Evolutionary conservation across 2,797 vertebrate genomes (phyloP).

Genomic region (Pseudomugil gertrudae): DNA sequence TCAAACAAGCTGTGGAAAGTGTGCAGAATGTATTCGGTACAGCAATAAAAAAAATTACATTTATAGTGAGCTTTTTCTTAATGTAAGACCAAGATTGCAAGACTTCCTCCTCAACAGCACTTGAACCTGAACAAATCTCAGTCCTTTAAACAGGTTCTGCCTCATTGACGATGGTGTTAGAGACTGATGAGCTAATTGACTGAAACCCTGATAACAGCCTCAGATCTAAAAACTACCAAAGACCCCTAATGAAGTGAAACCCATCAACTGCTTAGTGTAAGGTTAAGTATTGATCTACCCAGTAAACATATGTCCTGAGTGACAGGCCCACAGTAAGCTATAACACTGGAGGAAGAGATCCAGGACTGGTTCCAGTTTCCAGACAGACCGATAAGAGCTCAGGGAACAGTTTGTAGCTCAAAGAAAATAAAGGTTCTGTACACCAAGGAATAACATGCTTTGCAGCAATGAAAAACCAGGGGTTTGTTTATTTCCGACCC

Average conservation of each 20-base stretch:
- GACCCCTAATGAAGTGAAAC: slow-evolving; percentile 50
- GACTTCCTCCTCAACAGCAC: slow-evolving; percentile 1
- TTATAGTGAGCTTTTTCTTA: not conserved
- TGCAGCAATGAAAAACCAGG: not conserved
- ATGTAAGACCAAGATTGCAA: too few relatives aligned
- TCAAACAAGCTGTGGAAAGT: slow-evolving; percentile 12
- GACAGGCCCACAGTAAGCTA: slow-evolving; percentile 66
- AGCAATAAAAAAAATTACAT: not conserved
- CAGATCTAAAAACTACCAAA: slow-evolving; percentile 38
- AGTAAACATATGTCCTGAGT: slow-evolving; percentile 68
- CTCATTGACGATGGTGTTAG: slow-evolving; percentile 51
- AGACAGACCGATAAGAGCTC: slow-evolving; percentile 71
- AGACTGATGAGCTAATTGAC: slow-evolving; percentile 66
- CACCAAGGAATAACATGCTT: slow-evolving; percentile 28
- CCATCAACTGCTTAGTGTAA: slow-evolving; percentile 53
- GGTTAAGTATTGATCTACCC: slow-evolving; percentile 71
- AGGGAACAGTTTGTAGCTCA: slow-evolving; percentile 58
- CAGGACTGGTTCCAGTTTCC: slow-evolving; percentile 71
- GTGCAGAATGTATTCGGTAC: slow-evolving; percentile 23
- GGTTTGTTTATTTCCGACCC: slow-evolving; percentile 56
- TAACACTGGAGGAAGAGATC: slow-evolving; percentile 61
- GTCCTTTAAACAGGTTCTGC: slow-evolving; percentile 37
- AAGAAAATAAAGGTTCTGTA: slow-evolving; percentile 46
- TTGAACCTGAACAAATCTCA: slow-evolving; percentile 50
- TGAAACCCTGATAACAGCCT: slow-evolving; percentile 51